Conservation (phyloP, 1,140 invertebrate genomes). For the Drosophila repletoides region DNA sequence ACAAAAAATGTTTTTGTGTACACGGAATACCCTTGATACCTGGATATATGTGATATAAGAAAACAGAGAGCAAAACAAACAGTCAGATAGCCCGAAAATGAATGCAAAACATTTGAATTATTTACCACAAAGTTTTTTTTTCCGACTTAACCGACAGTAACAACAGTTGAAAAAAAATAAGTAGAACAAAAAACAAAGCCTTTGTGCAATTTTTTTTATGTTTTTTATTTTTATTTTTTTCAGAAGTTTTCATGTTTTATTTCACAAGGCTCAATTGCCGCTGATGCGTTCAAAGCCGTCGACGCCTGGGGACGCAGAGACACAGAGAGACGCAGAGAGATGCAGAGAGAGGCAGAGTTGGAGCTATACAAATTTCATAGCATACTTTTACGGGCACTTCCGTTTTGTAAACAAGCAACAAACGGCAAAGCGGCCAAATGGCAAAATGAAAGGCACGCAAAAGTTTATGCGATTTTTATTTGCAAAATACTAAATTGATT, state of each 20-base stretch:
- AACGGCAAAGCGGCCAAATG: background rate
- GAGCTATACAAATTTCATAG: constrained; percentile 68
- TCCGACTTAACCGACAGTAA: constrained; percentile 17
- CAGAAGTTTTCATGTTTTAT: constrained; percentile 34
- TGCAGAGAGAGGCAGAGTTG: too few relatives aligned
- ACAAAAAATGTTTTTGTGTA: too few relatives aligned
- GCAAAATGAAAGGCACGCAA: constrained; percentile 14
- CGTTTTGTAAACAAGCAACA: constrained; percentile 62
- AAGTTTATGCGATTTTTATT: constrained; percentile 73
- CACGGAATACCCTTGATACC: background rate
- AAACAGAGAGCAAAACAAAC: constrained; percentile 27
- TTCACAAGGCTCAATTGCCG: constrained; percentile 49
- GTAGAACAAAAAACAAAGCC: constrained; percentile 22
- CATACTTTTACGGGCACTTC: constrained; percentile 73
- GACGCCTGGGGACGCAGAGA: too few relatives aligned
- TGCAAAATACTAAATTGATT: constrained; percentile 74
- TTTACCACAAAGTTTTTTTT: constrained; percentile 66
- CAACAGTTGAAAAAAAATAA: constrained; percentile 1
- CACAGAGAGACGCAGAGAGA: too few relatives aligned
- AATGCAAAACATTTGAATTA: constrained; percentile 68
- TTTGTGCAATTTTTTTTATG: constrained; percentile 45
- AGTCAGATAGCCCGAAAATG: constrained; percentile 14
- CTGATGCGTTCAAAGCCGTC: constrained; percentile 62
- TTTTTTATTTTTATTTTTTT: constrained; percentile 21
- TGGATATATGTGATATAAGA: constrained; percentile 3